phyloP scores from a whole-genome alignment of 2,113 vertebrate species.

The Nibea coibor region DNA sequence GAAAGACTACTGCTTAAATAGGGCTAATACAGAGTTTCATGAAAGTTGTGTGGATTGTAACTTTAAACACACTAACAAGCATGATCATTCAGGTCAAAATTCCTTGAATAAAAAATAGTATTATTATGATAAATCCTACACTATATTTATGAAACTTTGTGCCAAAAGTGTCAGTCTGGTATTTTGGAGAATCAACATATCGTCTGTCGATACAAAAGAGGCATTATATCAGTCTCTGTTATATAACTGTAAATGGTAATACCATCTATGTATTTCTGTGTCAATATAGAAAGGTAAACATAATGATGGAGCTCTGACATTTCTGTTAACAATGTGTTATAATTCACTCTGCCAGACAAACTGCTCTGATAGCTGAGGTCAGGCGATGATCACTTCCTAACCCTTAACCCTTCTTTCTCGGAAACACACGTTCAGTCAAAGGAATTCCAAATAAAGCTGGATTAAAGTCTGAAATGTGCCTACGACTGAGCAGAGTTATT shows the following conservation, averaged over 20 bases:
- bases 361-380: conserved; percentile 10
- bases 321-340: conserved; percentile 64
- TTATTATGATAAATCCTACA: background rate
- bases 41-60: background rate
- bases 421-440: background rate
- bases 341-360: conserved; percentile 23
- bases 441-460: background rate
- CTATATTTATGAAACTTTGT: background rate
- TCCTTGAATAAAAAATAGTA: background rate
- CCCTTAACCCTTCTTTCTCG: background rate
- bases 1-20: background rate
- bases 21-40: background rate
- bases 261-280: conserved; percentile 39
- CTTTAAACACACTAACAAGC: background rate
- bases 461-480: background rate
- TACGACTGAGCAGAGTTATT: background rate
- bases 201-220: conserved; percentile 27
- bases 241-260: conserved; percentile 29
- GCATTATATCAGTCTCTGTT: conserved; percentile 3
- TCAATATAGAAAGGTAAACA: conserved; percentile 67
- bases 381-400: background rate
- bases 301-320: conserved; percentile 26
- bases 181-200: background rate
- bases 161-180: background rate
- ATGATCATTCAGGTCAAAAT: background rate